These are phyloP conservation scores for Tachuris rubrigastra DNA, from an alignment of 2,113 vertebrate genomes.

Conservation along the genomic window DNA sequence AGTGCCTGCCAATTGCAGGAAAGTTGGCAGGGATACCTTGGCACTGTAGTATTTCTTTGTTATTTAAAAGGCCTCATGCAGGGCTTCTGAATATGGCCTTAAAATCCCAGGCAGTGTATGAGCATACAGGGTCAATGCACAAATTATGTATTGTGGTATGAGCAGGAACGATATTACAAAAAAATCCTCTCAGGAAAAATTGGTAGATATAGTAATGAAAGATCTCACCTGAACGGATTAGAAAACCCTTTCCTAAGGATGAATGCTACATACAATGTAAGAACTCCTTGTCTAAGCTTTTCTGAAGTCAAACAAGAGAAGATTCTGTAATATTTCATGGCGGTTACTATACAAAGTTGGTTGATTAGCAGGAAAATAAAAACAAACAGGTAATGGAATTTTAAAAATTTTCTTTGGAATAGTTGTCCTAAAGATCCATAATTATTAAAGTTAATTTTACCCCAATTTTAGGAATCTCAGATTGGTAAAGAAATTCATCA, in stretches of 20 bases:
- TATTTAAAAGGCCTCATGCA: conserved; percentile 21
- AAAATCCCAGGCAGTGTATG: background rate
- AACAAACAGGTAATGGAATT: background rate
- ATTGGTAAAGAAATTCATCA: background rate
- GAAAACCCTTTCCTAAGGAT: background rate
- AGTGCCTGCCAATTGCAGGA: conserved; percentile 13
- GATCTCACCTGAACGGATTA: background rate
- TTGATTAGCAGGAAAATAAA: background rate
- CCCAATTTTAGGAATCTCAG: background rate
- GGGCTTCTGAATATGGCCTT: background rate
- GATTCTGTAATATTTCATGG: background rate
- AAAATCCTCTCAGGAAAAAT: background rate
- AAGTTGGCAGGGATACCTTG: conserved; percentile 9
- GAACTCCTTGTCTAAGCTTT: background rate
- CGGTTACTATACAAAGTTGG: background rate
- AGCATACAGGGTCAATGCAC: background rate
- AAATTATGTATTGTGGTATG: background rate
- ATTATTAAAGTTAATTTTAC: background rate
- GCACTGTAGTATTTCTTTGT: conserved; percentile 1
- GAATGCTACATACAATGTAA: background rate
- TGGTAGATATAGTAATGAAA: background rate
- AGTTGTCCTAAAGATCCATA: background rate
- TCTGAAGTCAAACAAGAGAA: background rate
- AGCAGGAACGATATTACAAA: background rate
- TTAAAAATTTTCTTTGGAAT: background rate